Evolutionary conservation across 2,113 vertebrate genomes (phyloP).

Genomic region (Ptychochromis oligacanthus): DNA sequence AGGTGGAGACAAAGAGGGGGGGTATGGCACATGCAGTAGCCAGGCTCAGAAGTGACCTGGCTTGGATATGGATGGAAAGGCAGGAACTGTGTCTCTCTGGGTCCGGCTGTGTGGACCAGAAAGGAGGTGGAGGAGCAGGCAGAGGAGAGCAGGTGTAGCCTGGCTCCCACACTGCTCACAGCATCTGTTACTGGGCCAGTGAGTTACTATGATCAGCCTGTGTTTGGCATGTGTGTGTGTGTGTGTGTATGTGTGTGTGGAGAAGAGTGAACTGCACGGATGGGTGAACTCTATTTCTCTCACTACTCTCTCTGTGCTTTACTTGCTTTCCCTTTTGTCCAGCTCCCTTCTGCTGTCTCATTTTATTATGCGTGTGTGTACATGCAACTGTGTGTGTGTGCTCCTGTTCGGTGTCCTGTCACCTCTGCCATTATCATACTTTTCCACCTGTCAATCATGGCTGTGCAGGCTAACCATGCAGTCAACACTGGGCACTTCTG

Average conservation of each 20-base stretch:
- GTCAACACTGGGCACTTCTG: slow-evolving; percentile 18
- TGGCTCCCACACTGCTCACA: slow-evolving; percentile 46
- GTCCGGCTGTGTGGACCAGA: slow-evolving; percentile 8
- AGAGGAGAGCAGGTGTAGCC: slow-evolving; percentile 63
- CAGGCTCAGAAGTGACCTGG: slow-evolving; percentile 31
- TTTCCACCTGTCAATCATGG: slow-evolving; percentile 54
- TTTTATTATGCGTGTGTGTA: slow-evolving; percentile 35
- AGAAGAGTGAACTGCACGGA: slow-evolving; percentile 19
- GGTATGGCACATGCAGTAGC: neutral
- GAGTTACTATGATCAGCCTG: slow-evolving; percentile 43
- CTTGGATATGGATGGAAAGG: neutral
- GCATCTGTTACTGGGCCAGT: slow-evolving; percentile 66
- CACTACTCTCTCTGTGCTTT: slow-evolving; percentile 6
- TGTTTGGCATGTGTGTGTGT: slow-evolving; percentile 23
- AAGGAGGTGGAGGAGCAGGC: slow-evolving; percentile 40
- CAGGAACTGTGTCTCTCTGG: neutral
- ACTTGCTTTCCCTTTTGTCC: neutral
- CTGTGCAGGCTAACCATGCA: slow-evolving; percentile 15
- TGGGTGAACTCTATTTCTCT: slow-evolving; percentile 45
- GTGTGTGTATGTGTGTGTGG: neutral
- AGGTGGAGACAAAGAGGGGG: slow-evolving; percentile 27
- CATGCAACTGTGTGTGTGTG: slow-evolving; percentile 3
- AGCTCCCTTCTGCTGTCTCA: slow-evolving; percentile 34
- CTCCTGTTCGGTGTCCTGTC: slow-evolving; percentile 31
- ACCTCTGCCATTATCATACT: slow-evolving; percentile 20